Base-by-base conservation (phyloP, 2,113 vertebrate genomes). In the Ariopsis seemanni region DNA sequence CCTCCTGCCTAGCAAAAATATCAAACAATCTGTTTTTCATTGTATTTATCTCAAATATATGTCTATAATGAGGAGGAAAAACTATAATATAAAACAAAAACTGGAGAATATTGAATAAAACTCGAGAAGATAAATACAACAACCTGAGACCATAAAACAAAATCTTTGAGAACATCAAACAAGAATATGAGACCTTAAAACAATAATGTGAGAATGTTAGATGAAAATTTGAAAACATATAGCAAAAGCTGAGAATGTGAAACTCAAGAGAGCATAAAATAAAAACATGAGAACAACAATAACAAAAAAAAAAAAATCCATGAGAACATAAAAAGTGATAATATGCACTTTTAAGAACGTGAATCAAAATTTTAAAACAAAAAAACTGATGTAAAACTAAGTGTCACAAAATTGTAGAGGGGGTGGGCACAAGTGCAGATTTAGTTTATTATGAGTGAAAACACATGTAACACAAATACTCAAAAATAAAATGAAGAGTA, bases 1-100 rank as follows among this genome's bases (percentile, higher is more conserved):
- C 88, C 79, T 69, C 10, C 87, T 89, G 86, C 30, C 83, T 80
- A 11, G 69, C 89, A 88, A 83, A 84, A 90, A 89, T 85, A 88
- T 83, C 62, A 60, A 52, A 71, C 86, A 83, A 53, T 81, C 65
- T 69, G 62, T 25, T 22, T 20, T 63, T 63, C 8, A 63, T 63
- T 63, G 22, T 25, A 9, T 22, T 63, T 3, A 63, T 25, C 1
- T 18, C 58, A 60, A 5, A 60, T 18, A 63, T 22, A 62, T 22
- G 18, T 63, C 4, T 63, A 10, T 63, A 63, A 25, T 25, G 20
- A 63, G 7, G 22, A 60, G 18, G 42, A 15, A 22, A 65, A 65
- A 65, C 8, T 65, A 65, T n/a, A n/a, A n/a, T 10, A n/a, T n/a
- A n/a, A n/a, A n/a, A 67, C 63, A 63, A 25, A 63, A 25, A 63